These are phyloP conservation scores for Scaptomyza pallida DNA, from an alignment of 1,140 invertebrate species.

Conservation along the genomic window DNA sequence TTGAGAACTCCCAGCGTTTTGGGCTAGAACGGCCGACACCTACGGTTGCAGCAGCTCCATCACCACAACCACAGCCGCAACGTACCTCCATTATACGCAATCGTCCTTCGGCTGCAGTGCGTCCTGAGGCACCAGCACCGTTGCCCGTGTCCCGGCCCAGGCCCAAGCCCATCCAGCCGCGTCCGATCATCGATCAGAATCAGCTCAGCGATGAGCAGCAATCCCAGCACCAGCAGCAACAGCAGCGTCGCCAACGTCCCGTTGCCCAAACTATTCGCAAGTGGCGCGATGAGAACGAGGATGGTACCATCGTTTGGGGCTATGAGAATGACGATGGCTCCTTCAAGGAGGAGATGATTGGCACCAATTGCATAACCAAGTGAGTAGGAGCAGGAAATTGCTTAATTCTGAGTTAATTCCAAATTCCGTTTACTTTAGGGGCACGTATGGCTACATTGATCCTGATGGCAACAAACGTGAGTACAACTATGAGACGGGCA, in stretches of 20 bases:
- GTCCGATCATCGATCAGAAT: slow-evolving; percentile 75
- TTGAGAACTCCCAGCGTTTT: slow-evolving; percentile 69
- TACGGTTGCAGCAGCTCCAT: slow-evolving; percentile 37
- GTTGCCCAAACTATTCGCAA: slow-evolving; percentile 89
- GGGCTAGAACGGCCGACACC: slow-evolving; percentile 60
- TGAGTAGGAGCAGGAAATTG: slow-evolving; percentile 35
- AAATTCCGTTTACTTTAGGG: slow-evolving; percentile 83
- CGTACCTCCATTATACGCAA: slow-evolving; percentile 61
- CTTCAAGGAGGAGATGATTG: slow-evolving; percentile 93
- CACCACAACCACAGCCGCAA: slow-evolving; percentile 50
- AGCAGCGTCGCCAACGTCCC: slow-evolving; percentile 81
- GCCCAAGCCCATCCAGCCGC: slow-evolving; percentile 71
- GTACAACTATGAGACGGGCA: slow-evolving; percentile 89
- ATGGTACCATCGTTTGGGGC: slow-evolving; percentile 93
- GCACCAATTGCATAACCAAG: slow-evolving; percentile 90
- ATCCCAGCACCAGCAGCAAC: slow-evolving; percentile 26
- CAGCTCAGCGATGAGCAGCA: slow-evolving; percentile 68
- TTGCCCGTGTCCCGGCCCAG: slow-evolving; percentile 52
- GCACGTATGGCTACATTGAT: slow-evolving; percentile 93
- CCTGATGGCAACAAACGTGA: slow-evolving; percentile 90
- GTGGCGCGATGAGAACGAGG: slow-evolving; percentile 91
- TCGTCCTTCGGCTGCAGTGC: slow-evolving; percentile 48
- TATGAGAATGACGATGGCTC: slow-evolving; percentile 90
- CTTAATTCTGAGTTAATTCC: no score
- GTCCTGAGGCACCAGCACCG: slow-evolving; percentile 56